Percentiles rank a stretch among this genome's conserved stretches.
These are phyloP conservation scores for Coenobita brevimanus DNA, from an alignment of 1,140 invertebrate genomes.

Conservation along the genomic window DNA sequence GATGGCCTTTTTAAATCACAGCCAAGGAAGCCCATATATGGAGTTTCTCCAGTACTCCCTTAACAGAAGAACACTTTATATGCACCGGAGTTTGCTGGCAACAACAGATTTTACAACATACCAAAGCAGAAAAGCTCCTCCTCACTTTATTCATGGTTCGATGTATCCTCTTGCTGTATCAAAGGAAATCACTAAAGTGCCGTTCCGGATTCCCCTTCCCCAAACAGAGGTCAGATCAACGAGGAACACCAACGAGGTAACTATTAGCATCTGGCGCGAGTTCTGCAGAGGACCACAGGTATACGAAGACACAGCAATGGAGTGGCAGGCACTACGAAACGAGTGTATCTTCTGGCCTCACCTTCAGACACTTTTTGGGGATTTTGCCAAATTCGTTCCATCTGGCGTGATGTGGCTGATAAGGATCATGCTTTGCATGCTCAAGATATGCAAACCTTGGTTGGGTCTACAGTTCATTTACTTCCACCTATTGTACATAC, in stretches of 20 bases:
- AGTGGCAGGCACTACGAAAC: conserved; percentile 5
- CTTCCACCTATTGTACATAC: conserved; percentile 19
- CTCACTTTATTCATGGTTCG: background rate
- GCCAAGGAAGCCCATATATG: background rate
- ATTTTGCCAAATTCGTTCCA: background rate
- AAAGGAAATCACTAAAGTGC: background rate
- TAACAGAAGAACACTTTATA: background rate
- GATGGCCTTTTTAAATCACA: background rate
- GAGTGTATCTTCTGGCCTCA: conserved; percentile 15
- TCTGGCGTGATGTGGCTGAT: conserved; percentile 1
- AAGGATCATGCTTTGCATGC: background rate
- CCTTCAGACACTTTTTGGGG: conserved; percentile 13
- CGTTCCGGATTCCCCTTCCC: conserved; percentile 8
- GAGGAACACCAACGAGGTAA: background rate
- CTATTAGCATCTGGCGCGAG: conserved; percentile 37
- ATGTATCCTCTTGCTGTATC: background rate
- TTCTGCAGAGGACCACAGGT: conserved; percentile 27
- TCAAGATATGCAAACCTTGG: conserved; percentile 16
- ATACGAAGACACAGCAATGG: conserved; percentile 5
- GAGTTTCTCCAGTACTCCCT: background rate
- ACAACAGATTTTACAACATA: background rate
- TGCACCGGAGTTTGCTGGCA: background rate
- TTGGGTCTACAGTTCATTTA: conserved; percentile 22
- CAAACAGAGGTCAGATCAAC: background rate
- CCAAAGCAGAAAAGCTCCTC: background rate